Base-by-base conservation (phyloP, 2,888 invertebrate genomes). In the Elmis aenea region DNA sequence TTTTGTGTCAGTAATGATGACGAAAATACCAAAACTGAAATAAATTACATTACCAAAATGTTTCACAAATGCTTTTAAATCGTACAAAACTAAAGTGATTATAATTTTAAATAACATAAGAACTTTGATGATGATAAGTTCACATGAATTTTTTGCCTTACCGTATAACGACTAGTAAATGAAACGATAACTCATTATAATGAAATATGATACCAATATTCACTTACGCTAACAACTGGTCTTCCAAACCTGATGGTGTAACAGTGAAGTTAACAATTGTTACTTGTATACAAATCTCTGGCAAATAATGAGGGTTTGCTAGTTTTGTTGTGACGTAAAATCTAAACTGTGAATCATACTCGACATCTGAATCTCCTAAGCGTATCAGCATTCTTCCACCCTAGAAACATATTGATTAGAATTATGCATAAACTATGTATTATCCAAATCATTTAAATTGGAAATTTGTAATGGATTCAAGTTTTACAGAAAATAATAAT, bases 181-280 rank as follows among this genome's bases (percentile, higher is more conserved):
- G 14, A 33, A 5, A 26, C 11, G 14, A 33, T 11, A n/a, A 6
- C 8, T 2, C 26, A 10, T 22, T 27, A 13, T 31, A n/a, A 8
- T 3, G 6, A 18, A 8, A 6, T 18, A 18, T 6, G 18, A 18
- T 18, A 18, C 5, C 18, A 18, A 8, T 18, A 26, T n/a, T 9
- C 66, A 76, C 75, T 83, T 74, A 81, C 92, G 89, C 89, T 22
- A 94, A 70, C 21, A 95, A 69, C 62, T 94, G 94, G 66, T 94
- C 94, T 64, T 94, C 93, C 2, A 95, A 71, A 2, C 94, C 94
- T 25, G 83, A 83, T 1, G 83, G 79, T 0, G 93, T 93, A 18
- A 94, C 93, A 32, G 92, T 86, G 62, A 95, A 95, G 69, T 95
- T 94, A 4, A 95, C 85, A 6, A 95, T 73, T 0, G 91, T 90